These are phyloP conservation scores for Aurelia aurita complex sp. Pacific DNA, from an alignment of 30 jellyfish, hydroid and myxozoan genomes.

Conservation along the genomic window DNA sequence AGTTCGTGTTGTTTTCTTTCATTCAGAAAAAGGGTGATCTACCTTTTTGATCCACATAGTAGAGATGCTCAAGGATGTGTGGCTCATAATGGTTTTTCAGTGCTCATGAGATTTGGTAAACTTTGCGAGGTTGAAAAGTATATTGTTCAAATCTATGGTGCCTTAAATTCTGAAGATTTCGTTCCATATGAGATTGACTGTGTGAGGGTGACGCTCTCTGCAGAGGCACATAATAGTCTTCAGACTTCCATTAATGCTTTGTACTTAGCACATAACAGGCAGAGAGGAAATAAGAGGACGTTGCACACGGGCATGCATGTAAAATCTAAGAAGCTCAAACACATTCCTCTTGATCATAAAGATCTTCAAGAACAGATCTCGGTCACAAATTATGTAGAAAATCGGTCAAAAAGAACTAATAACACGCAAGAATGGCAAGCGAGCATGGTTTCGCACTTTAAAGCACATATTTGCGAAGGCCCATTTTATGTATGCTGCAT, in stretches of 20 bases:
- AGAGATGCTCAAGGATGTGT: constrained; percentile 2
- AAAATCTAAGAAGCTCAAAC: not conserved
- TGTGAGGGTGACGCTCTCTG: not conserved
- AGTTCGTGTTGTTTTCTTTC: constrained; percentile 15
- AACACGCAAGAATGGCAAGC: not conserved
- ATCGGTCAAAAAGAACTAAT: not conserved
- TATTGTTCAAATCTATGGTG: not conserved
- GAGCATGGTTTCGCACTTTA: not conserved
- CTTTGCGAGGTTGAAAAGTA: not conserved
- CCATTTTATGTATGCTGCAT: constrained; percentile 35
- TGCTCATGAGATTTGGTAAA: not conserved
- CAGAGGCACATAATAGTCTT: not conserved
- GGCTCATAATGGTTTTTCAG: constrained; percentile 22
- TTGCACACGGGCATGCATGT: not conserved
- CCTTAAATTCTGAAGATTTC: not conserved
- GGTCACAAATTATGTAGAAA: no score
- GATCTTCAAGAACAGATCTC: no score
- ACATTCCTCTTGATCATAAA: not conserved
- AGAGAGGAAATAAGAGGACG: no score
- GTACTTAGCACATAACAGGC: no score
- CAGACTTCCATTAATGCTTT: no score
- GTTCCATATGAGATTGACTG: constrained; percentile 2
- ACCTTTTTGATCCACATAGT: constrained; percentile 27
- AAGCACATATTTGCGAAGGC: constrained; percentile 7
- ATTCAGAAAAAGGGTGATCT: not conserved